phyloP scores from a whole-genome alignment of 2,113 vertebrate species.

The Rhinogobius similis region DNA sequence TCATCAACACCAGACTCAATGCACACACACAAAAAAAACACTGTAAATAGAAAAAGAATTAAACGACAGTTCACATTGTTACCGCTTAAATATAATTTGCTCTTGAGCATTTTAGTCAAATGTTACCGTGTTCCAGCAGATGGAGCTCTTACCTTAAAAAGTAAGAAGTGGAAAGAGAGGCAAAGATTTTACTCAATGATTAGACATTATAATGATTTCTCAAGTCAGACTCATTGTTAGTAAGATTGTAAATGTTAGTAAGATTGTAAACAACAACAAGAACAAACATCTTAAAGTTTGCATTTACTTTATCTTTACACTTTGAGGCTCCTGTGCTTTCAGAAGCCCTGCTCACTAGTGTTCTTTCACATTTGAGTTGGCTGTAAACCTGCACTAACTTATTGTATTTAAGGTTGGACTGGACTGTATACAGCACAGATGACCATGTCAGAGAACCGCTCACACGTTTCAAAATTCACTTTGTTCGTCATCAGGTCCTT shows the following conservation, averaged over 20 bases:
- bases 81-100: no score
- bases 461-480: not conserved
- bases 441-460: not conserved
- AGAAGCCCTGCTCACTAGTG: not conserved
- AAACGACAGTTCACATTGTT: no score
- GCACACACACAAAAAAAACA: not conserved
- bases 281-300: no score
- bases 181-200: not conserved
- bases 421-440: not conserved
- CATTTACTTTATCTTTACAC: not conserved
- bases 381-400: not conserved
- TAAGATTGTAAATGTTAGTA: no score
- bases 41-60: no score
- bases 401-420: not conserved
- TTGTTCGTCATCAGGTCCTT: not conserved
- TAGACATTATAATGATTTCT: not conserved
- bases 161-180: not conserved
- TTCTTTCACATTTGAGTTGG: not conserved
- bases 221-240: not conserved
- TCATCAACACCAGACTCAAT: no score
- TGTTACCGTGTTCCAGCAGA: slow-evolving; percentile 26
- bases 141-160: slow-evolving; percentile 24
- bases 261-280: no score
- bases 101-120: not conserved
- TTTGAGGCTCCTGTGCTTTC: not conserved